These are phyloP conservation scores for Trematomus loennbergii DNA, from an alignment of 2,113 vertebrate species.

Conservation along the genomic window DNA sequence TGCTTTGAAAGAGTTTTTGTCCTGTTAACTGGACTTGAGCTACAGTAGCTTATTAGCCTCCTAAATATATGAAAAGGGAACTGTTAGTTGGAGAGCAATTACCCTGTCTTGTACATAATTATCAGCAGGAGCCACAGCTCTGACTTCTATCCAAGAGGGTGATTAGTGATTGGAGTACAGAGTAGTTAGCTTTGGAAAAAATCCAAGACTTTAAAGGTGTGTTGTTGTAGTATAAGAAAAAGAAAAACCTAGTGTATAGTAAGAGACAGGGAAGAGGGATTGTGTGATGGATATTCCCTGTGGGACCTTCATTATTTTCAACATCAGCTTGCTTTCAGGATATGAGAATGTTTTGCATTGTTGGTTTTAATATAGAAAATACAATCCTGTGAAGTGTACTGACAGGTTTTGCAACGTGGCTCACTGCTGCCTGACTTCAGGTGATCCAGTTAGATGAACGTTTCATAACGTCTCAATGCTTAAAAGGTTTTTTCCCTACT, in stretches of 20 bases:
- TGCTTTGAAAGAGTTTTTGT: constrained; percentile 34
- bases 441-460: not conserved
- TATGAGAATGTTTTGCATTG: constrained; percentile 50
- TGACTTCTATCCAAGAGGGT: constrained; percentile 43
- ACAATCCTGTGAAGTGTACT: constrained; percentile 22
- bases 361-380: constrained; percentile 55
- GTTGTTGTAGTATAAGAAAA: constrained; percentile 12
- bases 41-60: constrained; percentile 49
- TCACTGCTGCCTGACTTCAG: constrained; percentile 29
- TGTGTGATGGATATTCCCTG: constrained; percentile 33
- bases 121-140: constrained; percentile 7
- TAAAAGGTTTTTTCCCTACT: not conserved
- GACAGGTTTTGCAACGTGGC: constrained; percentile 30
- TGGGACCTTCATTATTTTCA: constrained; percentile 24
- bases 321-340: constrained; percentile 40
- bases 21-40: constrained; percentile 46
- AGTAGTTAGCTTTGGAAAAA: constrained; percentile 48
- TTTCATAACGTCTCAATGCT: not conserved
- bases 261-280: constrained; percentile 21
- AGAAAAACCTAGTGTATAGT: constrained; percentile 15
- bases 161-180: constrained; percentile 50
- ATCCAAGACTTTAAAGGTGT: constrained; percentile 38
- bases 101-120: constrained; percentile 52
- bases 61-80: constrained; percentile 52
- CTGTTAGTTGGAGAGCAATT: constrained; percentile 64